Evolutionary conservation across 2,888 invertebrate genomes (phyloP), one percentile per base, ranked within the genome.

Genomic region (Leucoma salicis): DNA sequence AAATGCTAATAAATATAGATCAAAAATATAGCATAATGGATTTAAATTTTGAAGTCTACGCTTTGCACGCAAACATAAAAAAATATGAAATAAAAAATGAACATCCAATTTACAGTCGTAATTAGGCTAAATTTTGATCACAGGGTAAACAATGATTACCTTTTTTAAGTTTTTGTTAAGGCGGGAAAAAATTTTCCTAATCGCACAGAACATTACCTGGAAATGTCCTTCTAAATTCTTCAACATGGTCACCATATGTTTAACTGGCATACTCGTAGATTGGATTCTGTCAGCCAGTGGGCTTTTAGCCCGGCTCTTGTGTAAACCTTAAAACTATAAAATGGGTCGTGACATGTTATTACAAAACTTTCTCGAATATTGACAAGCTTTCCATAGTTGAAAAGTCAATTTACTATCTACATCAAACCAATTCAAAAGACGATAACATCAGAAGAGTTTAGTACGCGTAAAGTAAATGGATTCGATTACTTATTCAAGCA

Each of bases 281-380:
- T 81, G 74, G 72, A 80, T 82, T 72, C 67, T 64, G 70, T 73
- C 76, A 74, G 53, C 63, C 62, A 65, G 46, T 61, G 51, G 48
- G 74, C 73, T 79, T 73, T 74, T 64, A 74, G 64, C 55, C 47
- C 45, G 54, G 51, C 54, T 44, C 49, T 55, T 38, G 52, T 51
- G 37, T 31, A 50, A 51, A 46, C 52, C 47, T 63, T 61, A 57
- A 63, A 73, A 70, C 67, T 74, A 63, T 69, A 57, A 64, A 65
- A 63, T 49, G 15, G 25, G 25, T 43, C 29, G 38, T 18, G 46
- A 31, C 36, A 14, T 29, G 33, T 45, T 49, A 42, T 48, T 51
- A 46, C 31, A 44, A 55, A 43, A 47, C 33, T 45, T n/a, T n/a
- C n/a, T n/a, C n/a, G n/a, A n/a, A 31, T 25, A 34, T 16, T 35